Base-by-base conservation (phyloP, 2,113 vertebrate genomes). In the Peromyscus californicus region DNA sequence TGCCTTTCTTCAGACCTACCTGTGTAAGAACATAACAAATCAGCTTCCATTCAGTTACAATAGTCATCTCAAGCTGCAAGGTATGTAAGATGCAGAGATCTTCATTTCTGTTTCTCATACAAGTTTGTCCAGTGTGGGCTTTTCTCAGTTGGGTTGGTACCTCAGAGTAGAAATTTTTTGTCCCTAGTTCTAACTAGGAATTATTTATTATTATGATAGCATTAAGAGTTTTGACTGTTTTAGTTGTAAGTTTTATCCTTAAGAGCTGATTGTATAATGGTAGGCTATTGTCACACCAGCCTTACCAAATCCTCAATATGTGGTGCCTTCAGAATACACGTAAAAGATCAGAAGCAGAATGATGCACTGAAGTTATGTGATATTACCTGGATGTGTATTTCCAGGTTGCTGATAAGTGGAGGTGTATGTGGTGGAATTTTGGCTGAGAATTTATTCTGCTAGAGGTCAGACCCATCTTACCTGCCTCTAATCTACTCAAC, bases 281-380 rank as follows among this genome's bases (percentile, higher is more conserved):
- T 74, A 84, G 42, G 67, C 61, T 87, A 80, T 59, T 89, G 61
- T 87, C 17, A 51, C 7, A 75, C 91, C 97, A 86, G 12, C 33
- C 16, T 93, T 61, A 8, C 31, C 2, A 26, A 57, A 36, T 88
- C 21, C 29, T 88, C 65, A 33, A 70, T 17, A 24, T 6, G 74
- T 57, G 13, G 19, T 26, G 42, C 21, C 91, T 87, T 91, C 36
- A 39, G 17, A 45, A 12, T 39, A 70, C 10, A 51, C n/a, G 36
- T 5, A 36, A 2, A 70, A 42, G 7, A 74, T 11, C 70, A 69
- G 63, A 88, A 88, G 39, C 24, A 13, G 42, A 54, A 31, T 6
- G 6, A 83, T 26, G 3, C 16, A 76, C 39, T n/a, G 78, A 5
- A 15, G 22, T 69, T 83, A 85, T 26, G 33, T 8, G 29, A 1